phyloP scores from a whole-genome alignment of 2,113 vertebrate genomes.

The Hystrix cristata region DNA sequence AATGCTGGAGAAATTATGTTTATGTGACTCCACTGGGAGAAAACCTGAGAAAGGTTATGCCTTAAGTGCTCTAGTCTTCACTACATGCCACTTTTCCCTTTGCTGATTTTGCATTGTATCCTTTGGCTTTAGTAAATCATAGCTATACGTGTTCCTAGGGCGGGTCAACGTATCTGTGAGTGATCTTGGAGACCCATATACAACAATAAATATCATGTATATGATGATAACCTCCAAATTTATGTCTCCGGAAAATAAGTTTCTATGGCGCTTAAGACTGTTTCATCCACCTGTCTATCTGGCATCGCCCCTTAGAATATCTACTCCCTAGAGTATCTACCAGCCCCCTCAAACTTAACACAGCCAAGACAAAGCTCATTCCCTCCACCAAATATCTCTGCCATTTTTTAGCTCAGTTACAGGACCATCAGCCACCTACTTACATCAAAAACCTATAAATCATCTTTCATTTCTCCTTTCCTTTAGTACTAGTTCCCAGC shows the following conservation, averaged over 20 bases:
- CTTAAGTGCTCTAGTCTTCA: neutral
- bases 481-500: conserved; percentile 2
- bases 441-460: neutral
- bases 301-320: neutral
- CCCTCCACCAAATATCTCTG: neutral
- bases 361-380: conserved; percentile 26
- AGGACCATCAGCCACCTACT: neutral
- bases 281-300: neutral
- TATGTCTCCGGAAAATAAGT: conserved; percentile 43
- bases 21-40: neutral
- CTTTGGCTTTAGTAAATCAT: neutral
- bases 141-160: neutral
- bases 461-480: conserved; percentile 52
- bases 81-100: neutral
- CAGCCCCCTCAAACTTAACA: neutral
- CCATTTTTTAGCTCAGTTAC: neutral
- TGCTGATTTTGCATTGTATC: neutral
- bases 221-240: conserved; percentile 20
- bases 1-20: neutral
- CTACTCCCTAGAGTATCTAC: neutral
- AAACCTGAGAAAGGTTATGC: neutral
- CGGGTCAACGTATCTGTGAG: neutral
- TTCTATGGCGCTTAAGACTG: conserved; percentile 1
- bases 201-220: neutral
- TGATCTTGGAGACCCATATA: neutral